Evolutionary conservation across 2,888 invertebrate species (phyloP).

Genomic region (Rhagonycha lutea): DNA sequence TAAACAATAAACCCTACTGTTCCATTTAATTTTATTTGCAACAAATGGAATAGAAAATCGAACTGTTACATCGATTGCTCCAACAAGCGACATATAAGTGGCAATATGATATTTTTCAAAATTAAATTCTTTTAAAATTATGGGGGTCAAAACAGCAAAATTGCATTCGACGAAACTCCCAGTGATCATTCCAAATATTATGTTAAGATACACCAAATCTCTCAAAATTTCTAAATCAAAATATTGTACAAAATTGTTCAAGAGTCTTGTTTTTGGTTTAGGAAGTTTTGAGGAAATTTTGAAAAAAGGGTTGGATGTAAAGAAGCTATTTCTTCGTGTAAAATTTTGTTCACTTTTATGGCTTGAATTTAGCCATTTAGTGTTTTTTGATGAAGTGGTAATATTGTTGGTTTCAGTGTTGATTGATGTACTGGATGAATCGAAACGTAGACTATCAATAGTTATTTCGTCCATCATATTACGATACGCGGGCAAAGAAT

Average conservation of each 20-base stretch:
- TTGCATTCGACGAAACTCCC: slow-evolving; percentile 75
- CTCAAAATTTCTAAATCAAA: slow-evolving; percentile 73
- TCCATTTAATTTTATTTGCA: slow-evolving; percentile 71
- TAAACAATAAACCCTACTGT: slow-evolving; percentile 71
- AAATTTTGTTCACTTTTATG: slow-evolving; percentile 46
- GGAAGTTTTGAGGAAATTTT: too few relatives aligned
- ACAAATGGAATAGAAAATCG: slow-evolving; percentile 71
- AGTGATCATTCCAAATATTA: slow-evolving; percentile 72
- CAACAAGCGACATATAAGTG: slow-evolving; percentile 70
- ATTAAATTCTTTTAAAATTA: slow-evolving; percentile 70
- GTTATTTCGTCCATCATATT: too few relatives aligned
- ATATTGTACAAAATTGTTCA: slow-evolving; percentile 55
- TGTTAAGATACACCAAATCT: slow-evolving; percentile 70
- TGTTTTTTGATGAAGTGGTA: neutral
- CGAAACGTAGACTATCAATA: neutral
- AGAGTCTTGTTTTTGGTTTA: too few relatives aligned
- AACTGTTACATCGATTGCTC: slow-evolving; percentile 67
- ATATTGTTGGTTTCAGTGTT: neutral
- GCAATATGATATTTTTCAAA: slow-evolving; percentile 66
- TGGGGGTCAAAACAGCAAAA: slow-evolving; percentile 74
- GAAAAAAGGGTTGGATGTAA: too few relatives aligned
- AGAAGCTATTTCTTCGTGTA: too few relatives aligned
- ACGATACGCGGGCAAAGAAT: too few relatives aligned
- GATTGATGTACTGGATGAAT: neutral
- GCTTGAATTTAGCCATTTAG: slow-evolving; percentile 45